A percentile compares a stretch with the other conserved stretches of the same genome.
phyloP scores from a whole-genome alignment of 1,140 invertebrate genomes.

The Adelges cooleyi region DNA sequence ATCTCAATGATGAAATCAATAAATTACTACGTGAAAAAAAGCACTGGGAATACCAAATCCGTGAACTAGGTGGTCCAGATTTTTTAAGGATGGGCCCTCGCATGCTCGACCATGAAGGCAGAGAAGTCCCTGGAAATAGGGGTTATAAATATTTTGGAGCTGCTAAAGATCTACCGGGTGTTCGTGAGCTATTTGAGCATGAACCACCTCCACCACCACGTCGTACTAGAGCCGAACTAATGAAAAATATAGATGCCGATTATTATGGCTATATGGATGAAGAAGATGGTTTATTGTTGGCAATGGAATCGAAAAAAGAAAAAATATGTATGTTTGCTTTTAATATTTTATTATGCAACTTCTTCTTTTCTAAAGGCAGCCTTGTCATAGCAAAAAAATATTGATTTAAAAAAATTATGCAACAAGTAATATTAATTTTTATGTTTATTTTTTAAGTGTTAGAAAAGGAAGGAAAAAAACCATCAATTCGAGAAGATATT shows the following conservation, averaged over 20 bases:
- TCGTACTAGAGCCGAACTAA: conserved; percentile 89
- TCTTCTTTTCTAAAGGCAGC: too few relatives aligned
- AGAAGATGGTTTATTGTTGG: conserved; percentile 89
- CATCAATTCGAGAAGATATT: not conserved
- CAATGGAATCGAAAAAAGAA: conserved; percentile 73
- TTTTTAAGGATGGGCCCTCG: conserved; percentile 82
- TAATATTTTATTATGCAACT: not conserved
- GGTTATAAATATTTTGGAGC: conserved; percentile 99
- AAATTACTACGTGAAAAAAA: conserved; percentile 88
- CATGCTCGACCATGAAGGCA: conserved; percentile 91
- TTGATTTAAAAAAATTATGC: too few relatives aligned
- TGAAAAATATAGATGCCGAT: conserved; percentile 95
- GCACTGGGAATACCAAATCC: conserved; percentile 96
- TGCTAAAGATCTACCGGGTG: conserved; percentile 94
- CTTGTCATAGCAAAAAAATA: too few relatives aligned
- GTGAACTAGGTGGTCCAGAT: conserved; percentile 88
- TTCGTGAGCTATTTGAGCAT: conserved; percentile 94
- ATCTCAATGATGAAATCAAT: conserved; percentile 99
- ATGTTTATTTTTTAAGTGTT: not conserved
- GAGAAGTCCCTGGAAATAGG: conserved; percentile 93
- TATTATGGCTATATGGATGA: conserved; percentile 99
- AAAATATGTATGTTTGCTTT: conserved; percentile 43
- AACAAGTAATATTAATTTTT: not conserved
- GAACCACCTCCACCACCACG: conserved; percentile 77
- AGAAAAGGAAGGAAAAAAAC: not conserved